A percentile compares a stretch with the other conserved stretches of the same genome.
phyloP scores from a whole-genome alignment of 2,888 invertebrate genomes.

The Stomorhina lunata region DNA sequence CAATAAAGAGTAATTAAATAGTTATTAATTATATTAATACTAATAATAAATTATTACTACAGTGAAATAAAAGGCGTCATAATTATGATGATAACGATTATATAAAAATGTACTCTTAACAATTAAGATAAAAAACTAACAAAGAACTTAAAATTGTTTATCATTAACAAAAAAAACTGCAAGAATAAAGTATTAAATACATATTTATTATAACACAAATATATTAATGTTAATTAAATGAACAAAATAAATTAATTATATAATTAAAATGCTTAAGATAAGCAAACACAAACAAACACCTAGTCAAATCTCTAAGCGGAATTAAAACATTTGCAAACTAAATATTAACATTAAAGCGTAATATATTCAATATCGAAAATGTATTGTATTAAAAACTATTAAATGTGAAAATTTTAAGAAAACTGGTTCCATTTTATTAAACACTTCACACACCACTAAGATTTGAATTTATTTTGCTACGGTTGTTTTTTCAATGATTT shows the following conservation, averaged over 20 bases:
- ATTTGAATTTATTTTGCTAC: too few relatives aligned
- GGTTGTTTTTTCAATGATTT: not conserved
- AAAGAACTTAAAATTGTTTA: not conserved
- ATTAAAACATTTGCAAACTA: not conserved
- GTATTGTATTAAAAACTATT: not conserved
- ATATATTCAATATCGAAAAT: slow-evolving; percentile 13
- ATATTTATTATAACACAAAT: not conserved
- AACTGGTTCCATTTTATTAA: not conserved
- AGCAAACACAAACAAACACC: slow-evolving; percentile 10
- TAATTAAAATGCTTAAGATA: not conserved
- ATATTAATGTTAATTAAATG: not conserved
- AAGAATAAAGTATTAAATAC: slow-evolving; percentile 38
- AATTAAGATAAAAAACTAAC: not conserved
- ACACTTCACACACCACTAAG: not conserved
- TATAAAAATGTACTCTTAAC: not conserved
- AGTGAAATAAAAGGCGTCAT: slow-evolving; percentile 19
- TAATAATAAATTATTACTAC: slow-evolving; percentile 14
- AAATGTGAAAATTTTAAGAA: slow-evolving; percentile 1
- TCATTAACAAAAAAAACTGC: not conserved
- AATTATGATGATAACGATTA: not conserved
- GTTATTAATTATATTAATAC: not conserved
- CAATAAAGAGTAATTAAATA: slow-evolving; percentile 3
- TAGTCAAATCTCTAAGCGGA: slow-evolving; percentile 56
- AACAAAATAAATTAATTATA: slow-evolving; percentile 1
- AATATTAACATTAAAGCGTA: not conserved